phyloP scores from a whole-genome alignment of 1,140 invertebrate genomes.

The Lordiphosa clarofinis region DNA sequence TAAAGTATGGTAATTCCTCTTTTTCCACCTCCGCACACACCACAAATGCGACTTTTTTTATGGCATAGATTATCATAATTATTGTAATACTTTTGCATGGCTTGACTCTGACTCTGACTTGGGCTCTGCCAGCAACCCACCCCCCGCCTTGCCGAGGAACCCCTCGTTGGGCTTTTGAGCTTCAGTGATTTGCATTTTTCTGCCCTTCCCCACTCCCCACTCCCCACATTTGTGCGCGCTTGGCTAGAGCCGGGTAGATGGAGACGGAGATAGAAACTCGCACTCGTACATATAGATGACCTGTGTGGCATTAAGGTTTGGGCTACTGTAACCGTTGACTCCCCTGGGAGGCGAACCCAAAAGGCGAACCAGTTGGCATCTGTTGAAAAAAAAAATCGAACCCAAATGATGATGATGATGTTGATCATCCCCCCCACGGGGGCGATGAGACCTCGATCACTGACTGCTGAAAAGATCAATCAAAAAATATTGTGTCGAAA shows the following conservation, averaged over 20 bases:
- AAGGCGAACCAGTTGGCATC: constrained; percentile 44
- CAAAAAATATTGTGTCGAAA: constrained; percentile 22
- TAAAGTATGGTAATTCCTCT: constrained; percentile 72
- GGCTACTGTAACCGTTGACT: constrained; percentile 53
- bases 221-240: constrained; percentile 62
- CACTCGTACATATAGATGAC: constrained; percentile 49
- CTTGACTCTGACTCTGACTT: constrained; percentile 49
- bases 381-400: constrained; percentile 33
- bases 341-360: constrained; percentile 52
- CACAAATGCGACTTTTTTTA: constrained; percentile 72
- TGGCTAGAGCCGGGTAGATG: constrained; percentile 29
- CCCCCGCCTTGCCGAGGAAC: neutral
- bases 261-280: constrained; percentile 32
- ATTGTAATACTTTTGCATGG: constrained; percentile 78
- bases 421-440: neutral
- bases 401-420: constrained; percentile 3
- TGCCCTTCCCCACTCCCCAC: constrained; percentile 5
- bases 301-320: constrained; percentile 48
- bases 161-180: constrained; percentile 62
- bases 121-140: constrained; percentile 32
- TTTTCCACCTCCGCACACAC: constrained; percentile 20
- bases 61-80: constrained; percentile 79
- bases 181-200: constrained; percentile 75
- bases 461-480: too few species aligned
- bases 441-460: too few species aligned